These are phyloP conservation scores for Onychomys leucogaster DNA, from an alignment of 2,797 vertebrate genomes.

Conservation along the genomic window DNA sequence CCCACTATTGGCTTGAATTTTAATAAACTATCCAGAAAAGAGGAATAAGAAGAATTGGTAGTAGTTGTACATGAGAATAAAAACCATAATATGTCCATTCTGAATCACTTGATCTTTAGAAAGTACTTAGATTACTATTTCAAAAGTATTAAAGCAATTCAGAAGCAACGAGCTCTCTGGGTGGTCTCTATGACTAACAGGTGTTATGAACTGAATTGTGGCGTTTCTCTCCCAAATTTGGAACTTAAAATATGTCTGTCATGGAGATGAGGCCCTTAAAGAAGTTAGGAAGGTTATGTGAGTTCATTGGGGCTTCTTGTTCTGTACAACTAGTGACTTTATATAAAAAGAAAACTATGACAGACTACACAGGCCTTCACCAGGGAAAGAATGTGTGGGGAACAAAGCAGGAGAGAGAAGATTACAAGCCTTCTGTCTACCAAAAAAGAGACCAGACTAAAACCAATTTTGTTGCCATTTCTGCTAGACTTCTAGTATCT, in stretches of 20 bases:
- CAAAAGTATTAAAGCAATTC: conserved; percentile 46
- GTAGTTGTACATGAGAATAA: not conserved
- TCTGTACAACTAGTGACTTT: not conserved
- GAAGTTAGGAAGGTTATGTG: not conserved
- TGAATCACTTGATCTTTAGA: not conserved
- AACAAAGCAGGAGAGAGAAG: not conserved
- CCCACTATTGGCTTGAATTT: conserved; percentile 10
- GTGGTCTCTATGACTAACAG: not conserved
- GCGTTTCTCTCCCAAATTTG: not conserved
- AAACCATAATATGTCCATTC: not conserved
- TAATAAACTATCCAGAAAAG: conserved; percentile 13
- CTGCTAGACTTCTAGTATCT: not conserved
- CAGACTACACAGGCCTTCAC: not conserved
- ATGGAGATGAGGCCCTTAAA: not conserved
- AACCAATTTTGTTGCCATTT: not conserved
- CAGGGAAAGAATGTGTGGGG: not conserved
- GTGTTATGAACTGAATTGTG: not conserved
- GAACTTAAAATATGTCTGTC: not conserved
- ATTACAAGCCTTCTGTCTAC: not conserved
- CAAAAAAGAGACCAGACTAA: not conserved
- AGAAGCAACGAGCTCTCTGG: not conserved
- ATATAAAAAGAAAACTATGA: not conserved
- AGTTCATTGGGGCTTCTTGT: not conserved
- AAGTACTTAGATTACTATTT: not conserved
- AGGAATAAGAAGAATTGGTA: not conserved